Conservation (phyloP, 2,113 vertebrate species). For the Brachionichthys hirsutus region DNA sequence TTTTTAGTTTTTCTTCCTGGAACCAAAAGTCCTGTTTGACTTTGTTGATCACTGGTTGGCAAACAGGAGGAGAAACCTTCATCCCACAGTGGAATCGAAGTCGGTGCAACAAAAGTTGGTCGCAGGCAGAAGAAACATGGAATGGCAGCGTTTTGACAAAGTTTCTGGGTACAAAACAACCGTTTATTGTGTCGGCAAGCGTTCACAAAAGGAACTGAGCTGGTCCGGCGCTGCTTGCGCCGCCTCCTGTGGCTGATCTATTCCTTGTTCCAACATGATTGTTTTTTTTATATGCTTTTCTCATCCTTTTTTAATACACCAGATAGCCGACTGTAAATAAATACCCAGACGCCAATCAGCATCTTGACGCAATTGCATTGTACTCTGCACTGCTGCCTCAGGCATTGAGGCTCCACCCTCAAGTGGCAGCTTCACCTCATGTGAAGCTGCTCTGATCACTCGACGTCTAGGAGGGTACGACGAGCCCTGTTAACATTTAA, state of each 20-base stretch:
- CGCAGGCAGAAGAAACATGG: neutral
- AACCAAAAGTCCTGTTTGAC: too few relatives aligned
- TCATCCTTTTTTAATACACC: neutral
- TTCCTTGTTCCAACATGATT: neutral
- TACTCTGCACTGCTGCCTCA: constrained; percentile 19
- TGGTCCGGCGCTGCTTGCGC: neutral
- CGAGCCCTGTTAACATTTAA: too few relatives aligned
- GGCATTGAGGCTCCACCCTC: constrained; percentile 17
- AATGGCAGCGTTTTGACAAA: constrained; percentile 3
- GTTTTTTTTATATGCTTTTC: constrained; percentile 4
- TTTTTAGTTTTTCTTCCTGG: too few relatives aligned
- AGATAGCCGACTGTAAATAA: constrained; percentile 1
- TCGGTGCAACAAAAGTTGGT: too few relatives aligned
- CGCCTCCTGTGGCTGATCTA: neutral
- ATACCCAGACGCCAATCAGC: constrained; percentile 1
- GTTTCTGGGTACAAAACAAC: constrained; percentile 10
- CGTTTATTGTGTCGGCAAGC: constrained; percentile 21
- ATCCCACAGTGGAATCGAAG: too few relatives aligned
- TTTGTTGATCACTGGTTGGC: too few relatives aligned
- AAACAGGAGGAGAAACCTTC: too few relatives aligned
- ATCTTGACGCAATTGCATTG: neutral
- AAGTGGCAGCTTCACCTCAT: constrained; percentile 9
- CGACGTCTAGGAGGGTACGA: constrained; percentile 27
- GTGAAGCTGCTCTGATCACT: constrained; percentile 28
- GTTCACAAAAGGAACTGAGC: constrained; percentile 11